Evolutionary conservation across 2,113 vertebrate species (phyloP).

Genomic region (Coturnix japonica): DNA sequence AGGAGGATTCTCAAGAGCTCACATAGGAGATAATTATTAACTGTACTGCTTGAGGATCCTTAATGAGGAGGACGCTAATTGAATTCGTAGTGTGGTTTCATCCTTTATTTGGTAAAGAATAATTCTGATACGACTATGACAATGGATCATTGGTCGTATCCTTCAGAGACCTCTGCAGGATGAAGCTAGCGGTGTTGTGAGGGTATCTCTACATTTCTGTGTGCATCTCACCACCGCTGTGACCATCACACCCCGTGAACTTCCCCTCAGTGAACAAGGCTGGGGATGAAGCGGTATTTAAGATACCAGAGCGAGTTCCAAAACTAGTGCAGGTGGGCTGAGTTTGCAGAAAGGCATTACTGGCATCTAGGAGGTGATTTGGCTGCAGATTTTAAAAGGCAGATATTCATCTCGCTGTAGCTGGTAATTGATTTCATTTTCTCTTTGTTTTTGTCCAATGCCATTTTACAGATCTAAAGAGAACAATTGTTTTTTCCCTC

Average conservation of each 20-base stretch:
- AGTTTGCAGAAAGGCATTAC: neutral
- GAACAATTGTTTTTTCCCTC: neutral
- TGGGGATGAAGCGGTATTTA: neutral
- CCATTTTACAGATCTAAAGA: neutral
- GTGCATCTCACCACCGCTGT: accelerated
- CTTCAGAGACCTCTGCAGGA: neutral
- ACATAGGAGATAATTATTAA: neutral
- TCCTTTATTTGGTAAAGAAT: neutral
- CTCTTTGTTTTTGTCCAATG: neutral
- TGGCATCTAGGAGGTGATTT: neutral
- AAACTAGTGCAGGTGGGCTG: neutral
- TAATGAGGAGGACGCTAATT: neutral
- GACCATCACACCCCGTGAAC: neutral
- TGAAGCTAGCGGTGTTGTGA: neutral
- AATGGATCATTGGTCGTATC: neutral
- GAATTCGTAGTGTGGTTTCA: neutral
- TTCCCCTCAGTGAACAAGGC: neutral
- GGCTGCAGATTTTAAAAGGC: neutral
- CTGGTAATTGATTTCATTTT: neutral
- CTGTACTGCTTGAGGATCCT: neutral
- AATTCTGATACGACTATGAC: neutral
- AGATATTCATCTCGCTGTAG: neutral
- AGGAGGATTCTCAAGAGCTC: neutral
- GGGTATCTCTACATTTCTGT: neutral
- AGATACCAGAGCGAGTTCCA: neutral